phyloP scores from a whole-genome alignment of 2,113 vertebrate genomes.

The Clarias magur region DNA sequence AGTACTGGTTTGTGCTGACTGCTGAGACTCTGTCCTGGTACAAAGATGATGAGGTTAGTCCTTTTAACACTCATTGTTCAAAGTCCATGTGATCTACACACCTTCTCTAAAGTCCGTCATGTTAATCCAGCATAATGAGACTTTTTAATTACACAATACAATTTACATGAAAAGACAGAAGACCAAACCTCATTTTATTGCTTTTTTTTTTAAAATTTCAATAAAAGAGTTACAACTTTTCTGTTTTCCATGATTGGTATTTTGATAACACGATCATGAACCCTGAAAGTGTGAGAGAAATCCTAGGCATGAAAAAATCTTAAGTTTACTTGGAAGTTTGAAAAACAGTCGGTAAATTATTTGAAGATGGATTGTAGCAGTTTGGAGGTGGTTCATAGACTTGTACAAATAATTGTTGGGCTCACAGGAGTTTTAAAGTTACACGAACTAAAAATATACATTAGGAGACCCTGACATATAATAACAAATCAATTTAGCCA shows the following conservation, averaged over 20 bases:
- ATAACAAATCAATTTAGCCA: no score
- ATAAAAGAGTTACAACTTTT: neutral
- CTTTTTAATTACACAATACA: neutral
- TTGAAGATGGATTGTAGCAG: no score
- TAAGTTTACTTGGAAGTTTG: no score
- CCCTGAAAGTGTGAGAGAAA: no score
- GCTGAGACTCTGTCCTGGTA: conserved; percentile 94
- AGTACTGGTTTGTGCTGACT: conserved; percentile 93
- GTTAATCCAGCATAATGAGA: neutral
- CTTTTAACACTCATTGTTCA: neutral
- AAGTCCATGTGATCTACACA: neutral
- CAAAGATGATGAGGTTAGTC: conserved; percentile 90
- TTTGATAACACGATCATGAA: neutral
- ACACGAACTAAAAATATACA: no score
- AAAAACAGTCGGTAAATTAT: no score
- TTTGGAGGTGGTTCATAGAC: no score
- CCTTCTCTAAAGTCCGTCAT: neutral
- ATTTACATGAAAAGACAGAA: neutral
- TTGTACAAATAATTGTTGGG: no score
- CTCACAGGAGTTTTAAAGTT: no score
- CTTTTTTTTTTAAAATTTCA: neutral
- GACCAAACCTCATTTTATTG: neutral
- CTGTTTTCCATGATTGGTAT: neutral
- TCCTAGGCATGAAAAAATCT: no score
- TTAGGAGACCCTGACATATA: no score